A percentile compares a stretch with the other conserved stretches of the same genome.
phyloP scores from a whole-genome alignment of 2,113 vertebrate species.

The Pelvicachromis taeniatus region DNA sequence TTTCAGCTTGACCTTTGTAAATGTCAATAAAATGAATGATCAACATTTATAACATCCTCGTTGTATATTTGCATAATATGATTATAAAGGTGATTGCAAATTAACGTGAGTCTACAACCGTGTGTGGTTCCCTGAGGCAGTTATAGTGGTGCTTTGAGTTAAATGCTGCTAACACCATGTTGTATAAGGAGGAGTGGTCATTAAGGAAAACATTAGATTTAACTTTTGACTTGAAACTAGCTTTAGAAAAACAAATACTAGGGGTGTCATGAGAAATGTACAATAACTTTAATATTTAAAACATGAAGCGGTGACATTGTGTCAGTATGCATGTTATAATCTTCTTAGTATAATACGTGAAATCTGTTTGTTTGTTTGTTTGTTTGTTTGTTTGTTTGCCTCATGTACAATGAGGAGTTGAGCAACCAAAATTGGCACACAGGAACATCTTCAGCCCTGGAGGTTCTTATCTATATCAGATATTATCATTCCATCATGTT shows the following conservation, averaged over 20 bases:
- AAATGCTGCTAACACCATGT: background rate
- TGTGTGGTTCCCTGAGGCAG: background rate
- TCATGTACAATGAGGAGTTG: background rate
- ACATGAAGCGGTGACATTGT: background rate
- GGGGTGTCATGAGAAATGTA: background rate
- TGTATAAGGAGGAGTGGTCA: background rate
- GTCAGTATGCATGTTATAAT: background rate
- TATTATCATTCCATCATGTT: background rate
- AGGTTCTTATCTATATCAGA: background rate
- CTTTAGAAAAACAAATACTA: background rate
- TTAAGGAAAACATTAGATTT: background rate
- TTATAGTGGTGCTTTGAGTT: background rate
- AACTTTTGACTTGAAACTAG: background rate
- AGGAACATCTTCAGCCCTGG: background rate
- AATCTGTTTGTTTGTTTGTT: background rate
- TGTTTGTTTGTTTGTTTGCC: background rate
- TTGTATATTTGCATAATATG: background rate
- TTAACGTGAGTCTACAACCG: background rate
- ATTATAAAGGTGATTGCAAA: background rate
- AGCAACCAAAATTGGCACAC: background rate
- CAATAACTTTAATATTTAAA: background rate
- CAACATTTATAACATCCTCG: background rate
- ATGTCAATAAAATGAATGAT: background rate
- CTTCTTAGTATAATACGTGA: background rate
- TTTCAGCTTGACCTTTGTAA: constrained; percentile 10